phyloP scores from a whole-genome alignment of 2,888 invertebrate genomes.

The Eulithis testata region DNA sequence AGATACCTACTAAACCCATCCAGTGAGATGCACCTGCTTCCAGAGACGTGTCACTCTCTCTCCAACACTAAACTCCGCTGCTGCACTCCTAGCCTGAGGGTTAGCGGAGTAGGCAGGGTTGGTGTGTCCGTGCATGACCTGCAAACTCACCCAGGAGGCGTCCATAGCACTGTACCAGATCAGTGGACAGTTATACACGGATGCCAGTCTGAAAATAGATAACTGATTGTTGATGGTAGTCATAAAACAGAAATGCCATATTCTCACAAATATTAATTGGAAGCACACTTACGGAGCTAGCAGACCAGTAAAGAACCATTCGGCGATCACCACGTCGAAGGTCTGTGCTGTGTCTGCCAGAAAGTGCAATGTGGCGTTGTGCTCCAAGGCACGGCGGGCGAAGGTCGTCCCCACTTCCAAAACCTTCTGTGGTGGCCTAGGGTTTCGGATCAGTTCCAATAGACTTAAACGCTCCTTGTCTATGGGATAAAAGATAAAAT shows the following conservation, averaged over 20 bases:
- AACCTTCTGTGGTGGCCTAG: slow-evolving; percentile 44
- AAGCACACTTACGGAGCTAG: slow-evolving; percentile 60
- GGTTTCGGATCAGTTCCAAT: slow-evolving; percentile 40
- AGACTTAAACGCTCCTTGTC: slow-evolving; percentile 36
- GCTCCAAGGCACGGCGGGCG: slow-evolving; percentile 51
- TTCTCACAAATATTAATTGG: too few relatives aligned
- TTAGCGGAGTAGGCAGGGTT: slow-evolving; percentile 52
- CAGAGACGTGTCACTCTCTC: slow-evolving; percentile 51
- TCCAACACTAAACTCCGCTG: slow-evolving; percentile 39
- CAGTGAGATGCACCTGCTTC: slow-evolving; percentile 51
- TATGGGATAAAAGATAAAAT: slow-evolving; percentile 8
- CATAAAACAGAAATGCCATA: too few relatives aligned
- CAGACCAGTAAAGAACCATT: slow-evolving; percentile 62
- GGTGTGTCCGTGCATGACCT: slow-evolving; percentile 55
- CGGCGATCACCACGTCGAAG: slow-evolving; percentile 60
- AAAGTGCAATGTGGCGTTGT: slow-evolving; percentile 51
- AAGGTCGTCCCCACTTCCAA: slow-evolving; percentile 47
- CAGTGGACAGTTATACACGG: slow-evolving; percentile 60
- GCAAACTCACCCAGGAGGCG: slow-evolving; percentile 55
- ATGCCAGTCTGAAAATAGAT: slow-evolving; percentile 49
- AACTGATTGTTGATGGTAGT: too few relatives aligned
- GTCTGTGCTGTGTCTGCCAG: slow-evolving; percentile 45
- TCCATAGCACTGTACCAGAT: slow-evolving; percentile 62
- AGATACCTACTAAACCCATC: slow-evolving; percentile 57
- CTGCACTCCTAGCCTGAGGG: slow-evolving; percentile 38